Evolutionary conservation across 1,140 invertebrate genomes (phyloP), one percentile per base, ranked within the genome.

Genomic region (Harlomillsia oculata): DNA sequence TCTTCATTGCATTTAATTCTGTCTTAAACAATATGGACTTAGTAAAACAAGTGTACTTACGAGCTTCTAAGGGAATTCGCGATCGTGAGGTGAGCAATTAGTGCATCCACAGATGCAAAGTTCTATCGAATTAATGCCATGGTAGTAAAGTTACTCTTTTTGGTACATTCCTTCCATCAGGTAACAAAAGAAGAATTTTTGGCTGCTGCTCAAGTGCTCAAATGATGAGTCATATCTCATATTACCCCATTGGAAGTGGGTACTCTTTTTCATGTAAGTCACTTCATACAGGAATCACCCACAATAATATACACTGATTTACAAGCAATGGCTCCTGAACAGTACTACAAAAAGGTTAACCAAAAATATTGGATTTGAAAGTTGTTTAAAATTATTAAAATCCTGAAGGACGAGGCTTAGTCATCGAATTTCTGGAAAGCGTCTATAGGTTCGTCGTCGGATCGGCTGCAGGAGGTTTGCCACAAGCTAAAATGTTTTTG

Each of bases 251-350:
- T 60, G 1, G 28, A 60, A 37, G 45, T 56, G 8, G 52, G 56
- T 18, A 60, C 56, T 30, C 46, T 60, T 4, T 60, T 55, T 43
- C 36, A 34, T 16, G 39, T 60, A 2, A 50, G 41, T 14, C 25
- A 43, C 20, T 32, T 60, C 29, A 60, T 60, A n/a, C 32, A 48
- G n/a, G 26, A 46, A 32, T 44, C 46, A n/a, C 40, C 30, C 1
- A 56, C 52, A 43, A 84, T 98, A 65, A 80, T 88, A 18, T 96
- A 92, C 74, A 86, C 84, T 70, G 96, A 99, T 74, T 77, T 99
- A 52, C 87, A 90, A 74, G 78, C 81, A 54, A 90, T 99, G 65
- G 90, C 95, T 9, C 59, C 59, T 11, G 59, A 60, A 39, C 59
- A 60, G 32, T 60, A 60, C 25, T 60, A 60, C 18, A 36, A 34